Conservation (phyloP, 2,888 invertebrate species). For the Thecophora atra region DNA sequence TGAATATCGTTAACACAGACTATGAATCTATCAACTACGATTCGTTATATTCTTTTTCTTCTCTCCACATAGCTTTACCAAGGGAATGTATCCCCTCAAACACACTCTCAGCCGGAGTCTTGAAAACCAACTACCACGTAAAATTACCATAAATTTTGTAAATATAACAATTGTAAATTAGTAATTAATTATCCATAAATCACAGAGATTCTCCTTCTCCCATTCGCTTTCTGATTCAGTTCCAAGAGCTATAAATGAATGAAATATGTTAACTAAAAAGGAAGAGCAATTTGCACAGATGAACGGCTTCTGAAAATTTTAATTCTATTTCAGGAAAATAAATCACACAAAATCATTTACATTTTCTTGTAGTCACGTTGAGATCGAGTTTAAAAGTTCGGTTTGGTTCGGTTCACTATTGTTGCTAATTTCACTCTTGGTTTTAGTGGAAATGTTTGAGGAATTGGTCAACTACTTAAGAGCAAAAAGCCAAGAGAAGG, state of each 20-base stretch:
- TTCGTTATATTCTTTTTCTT: too few relatives aligned
- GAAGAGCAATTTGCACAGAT: neutral
- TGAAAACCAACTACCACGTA: too few relatives aligned
- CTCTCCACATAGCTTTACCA: too few relatives aligned
- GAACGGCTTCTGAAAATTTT: conserved; percentile 29
- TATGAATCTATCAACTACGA: too few relatives aligned
- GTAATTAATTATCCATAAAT: too few relatives aligned
- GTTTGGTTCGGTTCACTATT: neutral
- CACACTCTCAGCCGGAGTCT: too few relatives aligned
- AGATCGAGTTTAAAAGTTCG: neutral
- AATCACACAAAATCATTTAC: conserved; percentile 25
- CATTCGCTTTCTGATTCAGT: too few relatives aligned
- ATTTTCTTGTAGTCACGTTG: conserved; percentile 19
- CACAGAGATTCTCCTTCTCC: too few relatives aligned
- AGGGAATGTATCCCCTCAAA: too few relatives aligned
- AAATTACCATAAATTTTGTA: too few relatives aligned
- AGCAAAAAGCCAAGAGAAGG: neutral
- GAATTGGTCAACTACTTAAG: conserved; percentile 19
- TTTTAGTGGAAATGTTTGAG: neutral
- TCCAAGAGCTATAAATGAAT: conserved; percentile 25
- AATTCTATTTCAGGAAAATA: conserved; percentile 28
- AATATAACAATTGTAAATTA: too few relatives aligned
- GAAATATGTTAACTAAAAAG: neutral
- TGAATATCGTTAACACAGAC: too few relatives aligned
- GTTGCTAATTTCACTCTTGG: neutral